Base-by-base conservation (phyloP, 2,113 vertebrate species). In the Lycocorax pyrrhopterus region DNA sequence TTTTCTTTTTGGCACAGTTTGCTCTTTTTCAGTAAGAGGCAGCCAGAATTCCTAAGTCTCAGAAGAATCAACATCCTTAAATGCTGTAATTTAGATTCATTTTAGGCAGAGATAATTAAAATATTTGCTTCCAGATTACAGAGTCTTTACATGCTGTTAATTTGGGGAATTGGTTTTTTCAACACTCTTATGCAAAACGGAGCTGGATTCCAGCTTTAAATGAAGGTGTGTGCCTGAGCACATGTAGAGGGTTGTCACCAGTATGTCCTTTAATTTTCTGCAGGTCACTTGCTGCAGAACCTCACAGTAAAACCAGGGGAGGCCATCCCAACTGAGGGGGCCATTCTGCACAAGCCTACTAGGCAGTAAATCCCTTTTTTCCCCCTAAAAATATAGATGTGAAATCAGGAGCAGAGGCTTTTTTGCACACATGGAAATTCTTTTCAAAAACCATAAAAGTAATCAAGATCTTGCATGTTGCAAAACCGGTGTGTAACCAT, bases 141-240 rank as follows among this genome's bases (percentile, higher is more conserved):
- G 81, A 75, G 69, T 79, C 77, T 91, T 96, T 87, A 64, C n/a
- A 37, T 79, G 80, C 53, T 87, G 44, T 75, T 94, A 82, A 82
- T 96, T 87, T 82, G 44, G 32, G 32, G 69, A 85, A 87, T 78
- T 87, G 1, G 0, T 91, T 66, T 91, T 93, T 88, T 73, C 93
- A 60, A 58, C 94, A 72, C 94, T 89, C 89, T 93, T 83, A 93
- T 77, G 87, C 89, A 95, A 93, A 95, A 27, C 58, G 77, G 93
- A 94, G 78, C 71, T 59, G 59, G 71, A 83, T 93, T 89, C 67
- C 84, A 90, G 94, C 51, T 63, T 76, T 83, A 85, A 83, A 76
- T 71, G 46, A 88, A 94, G 87, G 82, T 85, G 77, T 87, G 74
- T 7, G 1, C 66, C 35, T 6, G 5, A 53, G 66, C 87, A 84